A percentile compares a stretch with the other conserved stretches of the same genome.
These are phyloP conservation scores for Andrena praecox DNA, from an alignment of 2,888 invertebrate species.

Conservation along the genomic window DNA sequence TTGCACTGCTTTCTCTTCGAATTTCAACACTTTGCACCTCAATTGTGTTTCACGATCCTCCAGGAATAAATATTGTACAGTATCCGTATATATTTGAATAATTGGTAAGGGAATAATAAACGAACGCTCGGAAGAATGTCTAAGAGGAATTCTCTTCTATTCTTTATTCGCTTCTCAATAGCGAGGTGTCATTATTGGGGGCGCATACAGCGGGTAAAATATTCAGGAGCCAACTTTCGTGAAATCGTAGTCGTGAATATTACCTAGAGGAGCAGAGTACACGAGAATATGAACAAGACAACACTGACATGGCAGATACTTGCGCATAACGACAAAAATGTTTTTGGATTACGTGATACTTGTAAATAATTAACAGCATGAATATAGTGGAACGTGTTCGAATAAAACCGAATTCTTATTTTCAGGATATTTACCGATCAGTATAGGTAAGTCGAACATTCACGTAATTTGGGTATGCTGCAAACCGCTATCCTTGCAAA, in stretches of 20 bases:
- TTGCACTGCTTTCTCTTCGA: constrained; percentile 2
- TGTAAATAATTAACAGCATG: constrained; percentile 76
- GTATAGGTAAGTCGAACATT: constrained; percentile 82
- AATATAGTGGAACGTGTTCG: constrained; percentile 73
- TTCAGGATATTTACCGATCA: constrained; percentile 84
- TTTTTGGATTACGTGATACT: constrained; percentile 24
- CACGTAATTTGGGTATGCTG: constrained; percentile 64
- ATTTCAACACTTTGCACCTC: constrained; percentile 18
- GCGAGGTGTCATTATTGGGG: not conserved
- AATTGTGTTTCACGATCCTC: not conserved
- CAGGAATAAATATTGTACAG: constrained; percentile 5
- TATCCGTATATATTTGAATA: not conserved
- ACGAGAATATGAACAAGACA: not conserved
- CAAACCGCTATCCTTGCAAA: constrained; percentile 35
- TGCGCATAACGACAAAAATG: not conserved
- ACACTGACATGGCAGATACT: constrained; percentile 1
- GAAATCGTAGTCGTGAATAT: not conserved
- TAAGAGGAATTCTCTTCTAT: not conserved
- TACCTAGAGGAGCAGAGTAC: not conserved
- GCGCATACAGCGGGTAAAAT: not conserved
- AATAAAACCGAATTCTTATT: constrained; percentile 82
- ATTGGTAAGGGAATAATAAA: not conserved
- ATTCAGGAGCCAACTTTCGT: not conserved
- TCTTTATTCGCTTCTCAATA: not conserved
- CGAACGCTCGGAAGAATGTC: not conserved